A percentile compares a stretch with the other conserved stretches of the same genome.
Evolutionary conservation across 2,888 invertebrate species (phyloP).

Genomic region (Caenorhabditis afra): DNA sequence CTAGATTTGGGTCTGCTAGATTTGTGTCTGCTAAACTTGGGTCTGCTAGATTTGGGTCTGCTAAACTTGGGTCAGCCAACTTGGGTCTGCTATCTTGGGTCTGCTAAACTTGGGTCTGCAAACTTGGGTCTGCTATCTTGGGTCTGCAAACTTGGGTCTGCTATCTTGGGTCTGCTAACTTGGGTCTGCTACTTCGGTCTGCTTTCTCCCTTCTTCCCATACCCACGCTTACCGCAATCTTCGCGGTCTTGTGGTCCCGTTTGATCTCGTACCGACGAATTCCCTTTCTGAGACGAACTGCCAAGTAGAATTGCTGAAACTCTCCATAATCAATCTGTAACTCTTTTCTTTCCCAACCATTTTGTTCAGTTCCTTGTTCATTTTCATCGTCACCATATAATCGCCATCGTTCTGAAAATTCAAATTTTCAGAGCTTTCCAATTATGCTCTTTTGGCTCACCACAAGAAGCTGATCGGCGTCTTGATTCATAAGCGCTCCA

Average conservation of each 20-base stretch:
- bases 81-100: no score
- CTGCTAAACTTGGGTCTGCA: no score
- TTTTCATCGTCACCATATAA: slow-evolving; percentile 48
- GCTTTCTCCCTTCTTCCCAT: no score
- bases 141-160: no score
- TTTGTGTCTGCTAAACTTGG: no score
- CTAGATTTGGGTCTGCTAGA: no score
- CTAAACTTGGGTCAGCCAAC: no score
- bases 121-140: no score
- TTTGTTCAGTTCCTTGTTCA: slow-evolving; percentile 37
- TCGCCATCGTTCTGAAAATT: slow-evolving; percentile 56
- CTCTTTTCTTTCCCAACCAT: not conserved
- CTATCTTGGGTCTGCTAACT: no score
- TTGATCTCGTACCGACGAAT: slow-evolving; percentile 62
- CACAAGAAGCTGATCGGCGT: slow-evolving; percentile 69
- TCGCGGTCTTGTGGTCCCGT: not conserved
- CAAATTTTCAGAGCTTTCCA: not conserved
- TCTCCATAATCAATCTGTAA: not conserved
- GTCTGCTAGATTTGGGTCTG: no score
- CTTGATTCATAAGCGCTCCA: slow-evolving; percentile 73
- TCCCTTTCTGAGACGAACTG: slow-evolving; percentile 51
- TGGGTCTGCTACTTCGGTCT: no score
- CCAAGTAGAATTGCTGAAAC: slow-evolving; percentile 49
- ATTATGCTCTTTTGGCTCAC: not conserved
- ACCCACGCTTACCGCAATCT: slow-evolving; percentile 15